These are phyloP conservation scores for Desoria tigrina DNA, from an alignment of 2,888 invertebrate genomes.

Conservation along the genomic window DNA sequence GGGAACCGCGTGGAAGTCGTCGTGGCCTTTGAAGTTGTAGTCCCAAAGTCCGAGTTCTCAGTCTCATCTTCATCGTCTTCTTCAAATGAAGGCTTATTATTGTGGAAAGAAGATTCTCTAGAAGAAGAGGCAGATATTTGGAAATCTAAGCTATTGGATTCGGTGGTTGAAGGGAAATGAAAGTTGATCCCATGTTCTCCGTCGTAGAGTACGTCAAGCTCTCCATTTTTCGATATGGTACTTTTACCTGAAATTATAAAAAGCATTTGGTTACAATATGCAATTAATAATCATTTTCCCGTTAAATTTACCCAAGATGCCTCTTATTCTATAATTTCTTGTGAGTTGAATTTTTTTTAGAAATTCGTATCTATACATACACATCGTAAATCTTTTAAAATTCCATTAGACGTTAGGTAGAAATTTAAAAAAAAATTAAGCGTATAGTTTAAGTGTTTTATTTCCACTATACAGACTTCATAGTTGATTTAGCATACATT, in stretches of 20 bases:
- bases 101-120: conserved; percentile 3
- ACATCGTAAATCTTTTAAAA: too few species aligned
- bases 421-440: too few species aligned
- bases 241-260: conserved; percentile 42
- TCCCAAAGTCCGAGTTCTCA: neutral
- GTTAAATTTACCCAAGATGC: too few species aligned
- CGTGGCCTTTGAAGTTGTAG: neutral
- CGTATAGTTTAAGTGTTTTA: too few species aligned
- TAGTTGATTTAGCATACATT: too few species aligned
- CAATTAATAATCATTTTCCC: too few species aligned
- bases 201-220: conserved; percentile 36
- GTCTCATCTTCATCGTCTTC: neutral
- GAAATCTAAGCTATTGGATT: conserved; percentile 18
- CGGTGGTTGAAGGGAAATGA: conserved; percentile 20
- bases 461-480: too few species aligned
- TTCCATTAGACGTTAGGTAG: too few species aligned
- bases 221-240: conserved; percentile 41
- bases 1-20: conserved; percentile 5
- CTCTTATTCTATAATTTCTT: too few species aligned
- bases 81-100: neutral
- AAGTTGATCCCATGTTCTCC: conserved; percentile 30
- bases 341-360: too few species aligned
- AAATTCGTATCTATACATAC: too few species aligned
- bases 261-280: too few species aligned
- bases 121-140: neutral